Conservation (phyloP, 2,888 invertebrate genomes). For the Strigamia maritima region DNA sequence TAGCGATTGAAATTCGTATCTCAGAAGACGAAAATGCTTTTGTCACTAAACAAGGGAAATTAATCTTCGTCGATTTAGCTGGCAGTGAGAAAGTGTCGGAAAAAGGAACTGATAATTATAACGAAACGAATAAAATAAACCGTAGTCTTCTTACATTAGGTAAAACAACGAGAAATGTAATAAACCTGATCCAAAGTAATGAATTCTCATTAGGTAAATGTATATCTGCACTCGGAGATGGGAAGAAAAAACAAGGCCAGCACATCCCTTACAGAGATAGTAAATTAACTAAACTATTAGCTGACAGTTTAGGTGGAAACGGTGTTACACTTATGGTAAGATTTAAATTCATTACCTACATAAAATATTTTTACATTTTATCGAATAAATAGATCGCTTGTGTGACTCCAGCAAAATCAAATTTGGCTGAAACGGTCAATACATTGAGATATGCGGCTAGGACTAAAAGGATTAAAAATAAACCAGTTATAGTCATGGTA, state of each 20-base stretch:
- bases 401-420: constrained; percentile 82
- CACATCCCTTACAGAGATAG: constrained; percentile 93
- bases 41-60: constrained; percentile 86
- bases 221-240: constrained; percentile 72
- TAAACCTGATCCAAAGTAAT: background rate
- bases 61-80: constrained; percentile 92
- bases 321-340: constrained; percentile 89
- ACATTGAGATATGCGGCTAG: constrained; percentile 87
- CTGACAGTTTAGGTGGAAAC: constrained; percentile 89
- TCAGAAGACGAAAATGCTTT: constrained; percentile 70
- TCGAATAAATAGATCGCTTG: constrained; percentile 79
- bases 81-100: constrained; percentile 92
- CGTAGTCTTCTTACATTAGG: constrained; percentile 91
- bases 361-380: background rate
- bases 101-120: constrained; percentile 63
- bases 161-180: constrained; percentile 45
- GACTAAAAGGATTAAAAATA: constrained; percentile 87
- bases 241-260: constrained; percentile 65
- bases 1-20: constrained; percentile 67
- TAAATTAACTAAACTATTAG: constrained; percentile 85
- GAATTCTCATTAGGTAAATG: constrained; percentile 71
- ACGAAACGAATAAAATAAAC: constrained; percentile 94
- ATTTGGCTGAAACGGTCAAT: constrained; percentile 81
- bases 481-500: constrained; percentile 91
- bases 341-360: background rate